Base-by-base conservation (phyloP, 2,797 vertebrate species). In the Melanotaenia nigrans region DNA sequence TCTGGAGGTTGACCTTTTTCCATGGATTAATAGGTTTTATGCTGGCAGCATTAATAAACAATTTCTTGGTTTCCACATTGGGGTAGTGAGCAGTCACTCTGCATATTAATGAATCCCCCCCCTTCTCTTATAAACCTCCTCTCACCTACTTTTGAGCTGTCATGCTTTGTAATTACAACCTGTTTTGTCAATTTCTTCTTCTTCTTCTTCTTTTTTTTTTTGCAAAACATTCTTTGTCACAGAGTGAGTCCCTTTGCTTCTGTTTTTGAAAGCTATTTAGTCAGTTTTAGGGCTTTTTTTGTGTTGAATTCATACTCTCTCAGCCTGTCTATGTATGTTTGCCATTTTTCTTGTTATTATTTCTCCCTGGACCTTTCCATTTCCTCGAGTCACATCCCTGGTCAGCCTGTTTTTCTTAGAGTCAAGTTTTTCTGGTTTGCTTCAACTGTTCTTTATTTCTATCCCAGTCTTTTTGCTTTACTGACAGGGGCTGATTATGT, bases 1-100 rank as follows among this genome's bases (percentile, higher is more conserved):
- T 81, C 84, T 83, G 66, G 87, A 90, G 87, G 77, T 86, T 94
- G 91, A 94, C 92, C 89, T 92, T 92, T 92, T 90, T 90, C 80
- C 79, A 73, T 53, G 87, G 88, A 94, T 93, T 93, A 94, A 93
- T 91, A 93, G 90, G 83, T 90, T 91, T 92, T 89, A 90, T 89
- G 85, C 87, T 59, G 82, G 78, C 85, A 86, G 92, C 85, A 90
- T 92, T 93, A 92, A 94, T 92, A 94, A 93, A 94, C 88, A 89
- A 91, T 92, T 90, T 92, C 77, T 90, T 86, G 24, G 68, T 90
- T 85, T 90, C 68, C 79, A 86, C 84, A 77, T 76, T 67, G 68
- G 83, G 83, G 74, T 71, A 77, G 73, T 73, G 71, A 87, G 74
- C 66, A 53, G 86, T 86, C 70, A 65, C 75, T 89, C 75, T 89